These are phyloP conservation scores for Synergus japonicus DNA, from an alignment of 2,888 invertebrate species.

Conservation along the genomic window DNA sequence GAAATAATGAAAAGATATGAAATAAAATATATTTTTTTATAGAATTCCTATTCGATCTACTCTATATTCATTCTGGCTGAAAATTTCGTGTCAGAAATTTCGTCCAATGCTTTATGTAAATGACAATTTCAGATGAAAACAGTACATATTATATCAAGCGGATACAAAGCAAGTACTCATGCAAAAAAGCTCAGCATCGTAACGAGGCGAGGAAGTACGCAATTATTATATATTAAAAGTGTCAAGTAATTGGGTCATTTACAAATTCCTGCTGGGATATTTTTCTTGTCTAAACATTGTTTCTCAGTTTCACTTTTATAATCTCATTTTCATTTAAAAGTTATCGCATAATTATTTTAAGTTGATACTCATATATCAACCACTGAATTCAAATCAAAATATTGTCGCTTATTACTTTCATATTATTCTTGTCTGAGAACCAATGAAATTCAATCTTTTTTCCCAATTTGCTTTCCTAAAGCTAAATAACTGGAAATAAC, in stretches of 20 bases:
- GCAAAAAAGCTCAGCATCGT: neutral
- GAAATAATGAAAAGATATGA: too few species aligned
- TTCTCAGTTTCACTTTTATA: too few species aligned
- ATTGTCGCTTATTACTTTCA: neutral
- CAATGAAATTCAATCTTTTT: neutral
- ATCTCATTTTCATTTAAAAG: too few species aligned
- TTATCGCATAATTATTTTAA: too few species aligned
- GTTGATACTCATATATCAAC: neutral
- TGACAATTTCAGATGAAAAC: neutral
- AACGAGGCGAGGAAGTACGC: neutral
- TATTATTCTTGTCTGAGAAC: neutral
- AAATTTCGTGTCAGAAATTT: neutral
- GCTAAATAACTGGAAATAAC: too few species aligned
- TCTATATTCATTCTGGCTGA: neutral
- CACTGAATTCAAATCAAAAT: neutral
- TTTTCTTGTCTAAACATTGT: too few species aligned
- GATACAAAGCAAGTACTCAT: slow-evolving; percentile 5
- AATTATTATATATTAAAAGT: slow-evolving; percentile 4
- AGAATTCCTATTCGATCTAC: too few species aligned
- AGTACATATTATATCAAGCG: slow-evolving; percentile 10
- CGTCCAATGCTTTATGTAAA: neutral
- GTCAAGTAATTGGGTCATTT: neutral
- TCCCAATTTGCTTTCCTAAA: too few species aligned
- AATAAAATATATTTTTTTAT: too few species aligned
- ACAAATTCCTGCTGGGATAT: too few species aligned